Percentiles rank a stretch among this genome's conserved stretches.
Conservation (phyloP, 2,113 vertebrate species). For the Mixornis gularis region DNA sequence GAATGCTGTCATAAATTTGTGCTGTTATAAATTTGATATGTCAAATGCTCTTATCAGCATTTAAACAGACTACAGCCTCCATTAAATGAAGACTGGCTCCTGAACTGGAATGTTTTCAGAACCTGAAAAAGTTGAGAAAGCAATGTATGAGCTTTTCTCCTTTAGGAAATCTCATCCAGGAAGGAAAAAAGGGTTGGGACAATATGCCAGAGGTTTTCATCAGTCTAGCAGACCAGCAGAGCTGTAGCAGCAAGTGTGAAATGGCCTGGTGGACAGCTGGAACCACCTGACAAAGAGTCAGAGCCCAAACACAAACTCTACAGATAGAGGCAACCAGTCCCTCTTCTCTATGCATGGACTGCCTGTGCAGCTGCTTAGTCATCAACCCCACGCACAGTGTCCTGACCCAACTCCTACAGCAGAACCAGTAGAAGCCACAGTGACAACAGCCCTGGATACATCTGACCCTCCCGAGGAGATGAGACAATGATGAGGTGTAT, state of each 20-base stretch:
- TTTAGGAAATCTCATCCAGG: not conserved
- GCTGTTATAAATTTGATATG: not conserved
- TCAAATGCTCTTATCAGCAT: not conserved
- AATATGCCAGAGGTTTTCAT: not conserved
- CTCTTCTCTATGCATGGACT: not conserved
- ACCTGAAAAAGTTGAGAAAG: not conserved
- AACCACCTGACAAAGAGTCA: not conserved
- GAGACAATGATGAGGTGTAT: not conserved
- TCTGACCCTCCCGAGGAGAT: not conserved
- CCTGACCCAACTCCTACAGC: not conserved
- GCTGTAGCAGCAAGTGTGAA: not conserved
- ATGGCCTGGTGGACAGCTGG: not conserved
- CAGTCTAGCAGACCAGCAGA: not conserved
- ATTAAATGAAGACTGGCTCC: not conserved
- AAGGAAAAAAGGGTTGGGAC: not conserved
- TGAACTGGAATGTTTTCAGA: not conserved
- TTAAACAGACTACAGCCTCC: not conserved
- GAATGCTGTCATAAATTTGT: not conserved
- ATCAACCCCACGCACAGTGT: rapidly evolving
- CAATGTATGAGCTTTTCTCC: not conserved
- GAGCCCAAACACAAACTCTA: not conserved
- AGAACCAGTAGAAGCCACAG: not conserved
- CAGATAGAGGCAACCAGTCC: not conserved
- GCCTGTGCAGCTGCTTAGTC: not conserved
- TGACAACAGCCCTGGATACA: not conserved